Evolutionary conservation across 2,113 vertebrate species (phyloP).

Genomic region (Colius striatus): DNA sequence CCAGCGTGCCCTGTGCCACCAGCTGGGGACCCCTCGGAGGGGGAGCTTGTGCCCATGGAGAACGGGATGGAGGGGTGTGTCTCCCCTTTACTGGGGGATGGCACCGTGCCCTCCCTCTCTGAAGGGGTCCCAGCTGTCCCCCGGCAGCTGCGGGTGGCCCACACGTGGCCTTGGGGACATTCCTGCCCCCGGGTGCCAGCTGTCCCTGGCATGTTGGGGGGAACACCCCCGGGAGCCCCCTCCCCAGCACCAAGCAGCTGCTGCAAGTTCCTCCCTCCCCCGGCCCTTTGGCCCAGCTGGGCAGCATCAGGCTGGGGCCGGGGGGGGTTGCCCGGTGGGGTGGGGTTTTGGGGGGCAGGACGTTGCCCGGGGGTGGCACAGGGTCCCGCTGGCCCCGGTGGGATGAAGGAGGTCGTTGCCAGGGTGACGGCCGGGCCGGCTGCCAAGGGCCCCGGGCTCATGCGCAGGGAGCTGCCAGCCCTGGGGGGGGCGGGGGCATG

Average conservation of each 20-base stretch:
- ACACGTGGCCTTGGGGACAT: neutral
- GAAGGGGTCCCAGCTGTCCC: constrained; percentile 7
- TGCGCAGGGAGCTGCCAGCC: neutral
- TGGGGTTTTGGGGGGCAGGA: neutral
- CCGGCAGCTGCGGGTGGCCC: neutral
- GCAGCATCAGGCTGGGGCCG: neutral
- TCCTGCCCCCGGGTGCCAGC: neutral
- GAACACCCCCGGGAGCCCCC: neutral
- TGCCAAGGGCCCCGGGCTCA: constrained; percentile 25
- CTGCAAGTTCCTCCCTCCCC: neutral
- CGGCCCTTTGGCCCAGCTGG: neutral
- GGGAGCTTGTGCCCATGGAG: neutral
- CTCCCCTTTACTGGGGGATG: neutral
- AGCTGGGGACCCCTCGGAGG: neutral
- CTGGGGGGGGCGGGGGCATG: neutral
- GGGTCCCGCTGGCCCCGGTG: neutral
- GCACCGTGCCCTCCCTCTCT: neutral
- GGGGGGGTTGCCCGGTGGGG: neutral
- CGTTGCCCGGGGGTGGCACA: neutral
- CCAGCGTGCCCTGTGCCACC: neutral
- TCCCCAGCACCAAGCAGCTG: neutral
- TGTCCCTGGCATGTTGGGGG: neutral
- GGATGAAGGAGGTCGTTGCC: constrained; percentile 74
- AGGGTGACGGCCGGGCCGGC: constrained; percentile 53
- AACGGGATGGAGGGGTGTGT: no score